A percentile compares a stretch with the other conserved stretches of the same genome.
These are phyloP conservation scores for Ifrita kowaldi DNA, from an alignment of 2,113 vertebrate genomes.

Conservation along the genomic window DNA sequence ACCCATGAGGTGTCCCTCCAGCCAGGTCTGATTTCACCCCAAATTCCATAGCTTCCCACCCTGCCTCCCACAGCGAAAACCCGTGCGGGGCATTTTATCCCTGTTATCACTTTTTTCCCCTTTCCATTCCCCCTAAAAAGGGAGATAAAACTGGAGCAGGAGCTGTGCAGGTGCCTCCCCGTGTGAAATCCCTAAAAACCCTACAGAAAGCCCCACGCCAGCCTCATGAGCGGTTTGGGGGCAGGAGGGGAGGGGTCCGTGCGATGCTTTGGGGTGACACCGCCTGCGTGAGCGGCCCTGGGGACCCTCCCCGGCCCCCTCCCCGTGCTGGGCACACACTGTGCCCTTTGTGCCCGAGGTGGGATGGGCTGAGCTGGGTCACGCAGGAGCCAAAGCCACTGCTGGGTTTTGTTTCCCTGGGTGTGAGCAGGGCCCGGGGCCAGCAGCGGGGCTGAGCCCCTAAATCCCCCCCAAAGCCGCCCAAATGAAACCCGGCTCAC, in stretches of 20 bases:
- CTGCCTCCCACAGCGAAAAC: background rate
- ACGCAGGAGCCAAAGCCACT: background rate
- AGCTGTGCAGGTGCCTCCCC: background rate
- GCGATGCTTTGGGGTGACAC: background rate
- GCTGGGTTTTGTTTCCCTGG: background rate
- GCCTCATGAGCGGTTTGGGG: fast-evolving
- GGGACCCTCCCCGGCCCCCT: background rate
- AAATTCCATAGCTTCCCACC: background rate
- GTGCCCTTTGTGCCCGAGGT: background rate
- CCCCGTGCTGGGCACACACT: background rate
- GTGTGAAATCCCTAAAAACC: fast-evolving
- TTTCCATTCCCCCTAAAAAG: background rate
- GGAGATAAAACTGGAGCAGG: background rate
- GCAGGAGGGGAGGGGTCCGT: background rate
- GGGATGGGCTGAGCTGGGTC: fast-evolving
- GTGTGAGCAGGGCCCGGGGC: background rate
- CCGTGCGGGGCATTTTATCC: fast-evolving
- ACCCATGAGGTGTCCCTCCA: fast-evolving
- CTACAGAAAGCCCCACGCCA: fast-evolving
- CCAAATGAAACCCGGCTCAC: slow-evolving; percentile 16
- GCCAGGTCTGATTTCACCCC: background rate
- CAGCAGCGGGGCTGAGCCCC: background rate
- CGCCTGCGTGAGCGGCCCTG: fast-evolving
- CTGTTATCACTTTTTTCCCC: fast-evolving
- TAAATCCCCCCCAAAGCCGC: slow-evolving; percentile 43